Conservation (phyloP, 2,797 vertebrate species). For the Chelon auratus region DNA sequence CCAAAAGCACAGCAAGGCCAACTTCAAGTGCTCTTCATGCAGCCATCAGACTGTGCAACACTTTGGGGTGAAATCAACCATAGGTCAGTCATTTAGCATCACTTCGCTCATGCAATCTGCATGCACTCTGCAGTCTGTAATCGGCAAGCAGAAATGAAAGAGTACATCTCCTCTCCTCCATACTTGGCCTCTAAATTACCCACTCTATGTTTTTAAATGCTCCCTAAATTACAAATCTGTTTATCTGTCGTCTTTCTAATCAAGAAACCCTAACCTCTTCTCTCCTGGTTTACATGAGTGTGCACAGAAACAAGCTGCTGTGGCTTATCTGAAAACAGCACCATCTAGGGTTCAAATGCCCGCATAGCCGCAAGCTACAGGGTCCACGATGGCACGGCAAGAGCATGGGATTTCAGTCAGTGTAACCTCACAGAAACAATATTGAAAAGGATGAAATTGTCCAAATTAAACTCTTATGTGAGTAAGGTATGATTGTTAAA, state of each 20-base stretch:
- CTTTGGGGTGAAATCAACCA: neutral
- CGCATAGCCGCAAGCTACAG: slow-evolving; percentile 31
- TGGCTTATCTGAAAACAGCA: slow-evolving; percentile 60
- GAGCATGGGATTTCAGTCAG: neutral
- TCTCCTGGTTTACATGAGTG: slow-evolving; percentile 10
- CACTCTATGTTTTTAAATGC: too few species aligned
- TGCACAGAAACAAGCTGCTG: slow-evolving; percentile 4
- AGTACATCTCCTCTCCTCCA: too few species aligned
- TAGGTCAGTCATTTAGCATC: neutral
- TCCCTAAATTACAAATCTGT: neutral
- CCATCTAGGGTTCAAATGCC: slow-evolving; percentile 71
- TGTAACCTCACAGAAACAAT: neutral
- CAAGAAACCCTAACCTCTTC: neutral
- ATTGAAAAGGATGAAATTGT: neutral
- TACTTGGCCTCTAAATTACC: too few species aligned
- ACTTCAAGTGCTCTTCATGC: slow-evolving; percentile 6
- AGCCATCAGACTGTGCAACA: neutral
- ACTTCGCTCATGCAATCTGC: neutral
- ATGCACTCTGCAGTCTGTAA: neutral
- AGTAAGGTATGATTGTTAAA: neutral
- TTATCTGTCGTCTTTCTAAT: neutral
- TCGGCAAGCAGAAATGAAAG: neutral
- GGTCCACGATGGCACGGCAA: neutral
- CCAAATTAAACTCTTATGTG: too few species aligned
- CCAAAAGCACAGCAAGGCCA: slow-evolving; percentile 1